Base-by-base conservation (phyloP, 2,113 vertebrate genomes). In the Sorex fumeus region DNA sequence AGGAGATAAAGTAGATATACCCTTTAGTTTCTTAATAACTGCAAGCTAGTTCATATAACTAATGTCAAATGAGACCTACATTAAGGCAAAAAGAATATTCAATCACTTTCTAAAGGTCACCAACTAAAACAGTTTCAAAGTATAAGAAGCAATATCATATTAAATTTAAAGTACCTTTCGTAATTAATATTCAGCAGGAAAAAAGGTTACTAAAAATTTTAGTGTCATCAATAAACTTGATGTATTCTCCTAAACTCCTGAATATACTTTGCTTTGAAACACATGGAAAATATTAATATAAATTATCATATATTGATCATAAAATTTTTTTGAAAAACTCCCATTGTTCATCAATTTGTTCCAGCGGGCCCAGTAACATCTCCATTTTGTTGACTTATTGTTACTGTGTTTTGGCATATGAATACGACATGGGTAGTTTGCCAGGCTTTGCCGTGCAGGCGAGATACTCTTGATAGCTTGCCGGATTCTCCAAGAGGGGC, bases 311-410 rank as follows among this genome's bases (percentile, higher is more conserved):
- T 69, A 0, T 6, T 60, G 21, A 18, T 32, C 70, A 60, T 69
- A 90, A 82, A 74, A 62, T 78, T 78, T 53, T 30, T 36, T 47
- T 91, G 84, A 94, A 91, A n/a, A 23, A n/a, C n/a, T n/a, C n/a
- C n/a, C n/a, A n/a, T n/a, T n/a, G n/a, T n/a, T n/a, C n/a, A n/a
- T n/a, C n/a, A n/a, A n/a, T n/a, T n/a, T n/a, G n/a, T n/a, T n/a
- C n/a, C n/a, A n/a, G n/a, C n/a, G n/a, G n/a, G n/a, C n/a, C n/a
- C n/a, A n/a, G n/a, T n/a, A n/a, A n/a, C n/a, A n/a, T n/a, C n/a
- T n/a, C n/a, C n/a, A n/a, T n/a, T n/a, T n/a, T n/a, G n/a, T n/a
- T n/a, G n/a, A n/a, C n/a, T n/a, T n/a, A n/a, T n/a, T n/a, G n/a
- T n/a, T n/a, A n/a, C n/a, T n/a, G n/a, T n/a, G n/a, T n/a, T n/a